phyloP scores from a whole-genome alignment of 2,888 invertebrate genomes.

The Boloria selene region DNA sequence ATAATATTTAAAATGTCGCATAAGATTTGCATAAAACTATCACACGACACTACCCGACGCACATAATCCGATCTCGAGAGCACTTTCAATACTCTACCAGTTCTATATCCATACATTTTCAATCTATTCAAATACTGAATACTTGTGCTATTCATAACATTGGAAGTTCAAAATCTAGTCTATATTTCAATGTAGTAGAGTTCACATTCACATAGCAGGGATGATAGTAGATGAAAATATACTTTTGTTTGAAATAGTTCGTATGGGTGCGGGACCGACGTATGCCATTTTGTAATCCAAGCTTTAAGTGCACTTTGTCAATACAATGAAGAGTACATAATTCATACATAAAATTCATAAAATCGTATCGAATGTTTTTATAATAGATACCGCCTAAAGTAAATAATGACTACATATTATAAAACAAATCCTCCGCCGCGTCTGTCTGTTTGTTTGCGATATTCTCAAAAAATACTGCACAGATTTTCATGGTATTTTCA shows the following conservation, averaged over 20 bases:
- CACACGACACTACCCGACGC: conserved; percentile 47
- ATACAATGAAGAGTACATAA: conserved; percentile 51
- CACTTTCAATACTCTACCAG: conserved; percentile 69
- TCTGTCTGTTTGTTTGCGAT: too few relatives aligned
- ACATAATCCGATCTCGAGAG: conserved; percentile 68
- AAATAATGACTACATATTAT: too few relatives aligned
- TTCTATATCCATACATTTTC: conserved; percentile 52
- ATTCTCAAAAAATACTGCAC: too few relatives aligned
- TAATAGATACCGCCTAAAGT: not conserved
- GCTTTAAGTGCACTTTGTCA: conserved; percentile 69
- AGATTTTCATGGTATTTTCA: too few relatives aligned
- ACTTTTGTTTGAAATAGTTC: conserved; percentile 55
- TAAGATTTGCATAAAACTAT: conserved; percentile 47
- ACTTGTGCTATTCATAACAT: conserved; percentile 11
- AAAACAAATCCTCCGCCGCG: too few relatives aligned
- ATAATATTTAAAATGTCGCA: too few relatives aligned
- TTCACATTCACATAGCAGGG: conserved; percentile 15
- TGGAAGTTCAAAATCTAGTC: conserved; percentile 13
- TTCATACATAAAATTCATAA: conserved; percentile 1
- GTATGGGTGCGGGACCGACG: conserved; percentile 47
- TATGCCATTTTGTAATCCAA: conserved; percentile 71
- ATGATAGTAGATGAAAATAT: conserved; percentile 17
- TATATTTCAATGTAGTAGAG: conserved; percentile 37
- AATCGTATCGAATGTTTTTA: conserved; percentile 2
- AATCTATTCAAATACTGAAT: conserved; percentile 63